These are phyloP conservation scores for Phylloscopus whistleri DNA, from an alignment of 2,113 vertebrate genomes.

Conservation along the genomic window DNA sequence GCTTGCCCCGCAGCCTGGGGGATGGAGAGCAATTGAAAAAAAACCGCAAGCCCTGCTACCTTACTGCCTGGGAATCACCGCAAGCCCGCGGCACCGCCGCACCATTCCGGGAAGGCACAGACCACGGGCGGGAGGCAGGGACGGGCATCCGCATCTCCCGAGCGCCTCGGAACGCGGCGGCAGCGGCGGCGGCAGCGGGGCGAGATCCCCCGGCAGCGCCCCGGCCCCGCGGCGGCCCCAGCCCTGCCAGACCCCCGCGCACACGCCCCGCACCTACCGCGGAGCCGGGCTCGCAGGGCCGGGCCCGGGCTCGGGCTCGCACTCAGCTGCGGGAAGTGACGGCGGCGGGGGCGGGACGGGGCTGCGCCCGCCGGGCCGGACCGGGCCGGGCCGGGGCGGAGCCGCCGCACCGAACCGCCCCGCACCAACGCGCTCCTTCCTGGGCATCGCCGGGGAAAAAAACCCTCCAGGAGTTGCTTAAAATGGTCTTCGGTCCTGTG, in stretches of 20 bases:
- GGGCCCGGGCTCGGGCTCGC: background rate
- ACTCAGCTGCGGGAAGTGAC: background rate
- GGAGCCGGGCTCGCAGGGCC: background rate
- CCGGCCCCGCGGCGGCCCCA: background rate
- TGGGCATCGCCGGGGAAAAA: background rate
- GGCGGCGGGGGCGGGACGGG: background rate
- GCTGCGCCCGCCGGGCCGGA: background rate
- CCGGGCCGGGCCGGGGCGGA: background rate
- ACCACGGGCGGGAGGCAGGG: background rate
- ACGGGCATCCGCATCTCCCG: background rate
- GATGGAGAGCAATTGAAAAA: background rate
- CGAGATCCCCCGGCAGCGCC: background rate
- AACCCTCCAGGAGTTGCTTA: rapidly evolving
- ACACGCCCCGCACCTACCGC: background rate
- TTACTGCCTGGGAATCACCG: background rate
- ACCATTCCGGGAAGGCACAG: background rate
- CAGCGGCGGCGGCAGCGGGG: background rate
- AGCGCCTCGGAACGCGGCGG: background rate
- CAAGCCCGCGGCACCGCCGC: background rate
- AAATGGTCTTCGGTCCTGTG: rapidly evolving
- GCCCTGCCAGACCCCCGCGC: background rate
- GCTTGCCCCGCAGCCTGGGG: background rate
- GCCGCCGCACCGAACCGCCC: background rate
- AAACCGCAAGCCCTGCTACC: background rate
- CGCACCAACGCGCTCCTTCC: rapidly evolving